Base-by-base conservation (phyloP, 2,113 vertebrate species). In the Cebidichthys violaceus region DNA sequence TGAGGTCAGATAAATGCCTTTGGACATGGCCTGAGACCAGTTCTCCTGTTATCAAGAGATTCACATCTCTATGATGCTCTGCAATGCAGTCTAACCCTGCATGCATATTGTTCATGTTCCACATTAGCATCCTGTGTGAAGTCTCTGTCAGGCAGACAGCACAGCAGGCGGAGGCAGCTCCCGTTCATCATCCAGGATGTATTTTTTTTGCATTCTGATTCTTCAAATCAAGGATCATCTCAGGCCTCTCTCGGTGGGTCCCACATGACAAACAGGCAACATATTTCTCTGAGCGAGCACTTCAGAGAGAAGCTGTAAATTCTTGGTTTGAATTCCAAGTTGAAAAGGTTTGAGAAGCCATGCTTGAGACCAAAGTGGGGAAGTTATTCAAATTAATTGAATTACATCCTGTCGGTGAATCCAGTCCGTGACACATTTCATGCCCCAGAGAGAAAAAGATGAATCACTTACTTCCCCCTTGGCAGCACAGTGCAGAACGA, bases 401-500 rank as follows among this genome's bases (percentile, higher is more conserved):
- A 45, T 65, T 10, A 29, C 18, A 64, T n/a, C 13, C n/a, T 69
- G 37, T 62, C 22, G 52, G 13, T 5, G 18, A 75, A 39, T 59
- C 29, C 3, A 24, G 13, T 20, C 18, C 10, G 14, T 2, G 45
- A 33, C 35, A 50, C 35, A 39, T 29, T 37, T 50, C 24, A 57
- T 31, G 17, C 0, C 17, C 24, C 43, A 24, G 22, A 61, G 31
- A 55, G 31, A 39, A 54, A 27, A 43, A 41, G 76, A 77, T 31
- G 14, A 75, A 50, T 50, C 7, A 67, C 83, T 83, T 90, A 99
- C 98, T 95, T 98, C 97, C 80, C 95, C 94, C 85, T 92, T 97
- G 0, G 92, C 94, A 3, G 96, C 97, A 91, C 96, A 99, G 70
- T 93, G 95, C 86, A 99, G 91, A 35, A 99, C 86, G 4, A 99